These are phyloP conservation scores for Ferdinandea cuprea DNA, from an alignment of 2,888 invertebrate genomes.

Conservation along the genomic window DNA sequence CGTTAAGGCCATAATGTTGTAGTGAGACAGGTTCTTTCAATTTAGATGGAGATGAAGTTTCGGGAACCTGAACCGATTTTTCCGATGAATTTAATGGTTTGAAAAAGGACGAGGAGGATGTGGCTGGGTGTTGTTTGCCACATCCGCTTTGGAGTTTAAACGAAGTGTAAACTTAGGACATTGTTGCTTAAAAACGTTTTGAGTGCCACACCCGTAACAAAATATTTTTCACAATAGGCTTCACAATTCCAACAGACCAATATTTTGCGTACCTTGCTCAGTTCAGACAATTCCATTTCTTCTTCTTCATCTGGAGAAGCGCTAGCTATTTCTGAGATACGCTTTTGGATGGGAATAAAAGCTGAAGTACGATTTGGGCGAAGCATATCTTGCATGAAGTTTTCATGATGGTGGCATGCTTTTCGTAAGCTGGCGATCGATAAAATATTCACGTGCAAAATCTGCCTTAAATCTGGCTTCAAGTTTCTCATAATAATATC, in stretches of 20 bases:
- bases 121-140: neutral
- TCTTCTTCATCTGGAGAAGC: neutral
- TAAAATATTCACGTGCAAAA: neutral
- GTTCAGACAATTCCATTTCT: neutral
- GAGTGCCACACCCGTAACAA: constrained; percentile 8
- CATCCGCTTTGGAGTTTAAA: constrained; percentile 29
- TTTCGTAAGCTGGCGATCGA: neutral
- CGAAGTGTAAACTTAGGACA: constrained; percentile 11
- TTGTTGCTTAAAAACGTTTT: constrained; percentile 19
- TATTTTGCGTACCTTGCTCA: neutral
- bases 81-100: neutral
- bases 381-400: neutral
- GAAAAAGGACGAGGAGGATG: neutral
- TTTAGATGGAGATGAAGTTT: neutral
- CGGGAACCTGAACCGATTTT: neutral
- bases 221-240: neutral
- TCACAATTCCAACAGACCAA: neutral
- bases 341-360: neutral
- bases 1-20: neutral
- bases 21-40: neutral
- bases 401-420: neutral
- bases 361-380: neutral
- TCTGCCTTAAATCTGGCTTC: neutral
- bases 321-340: neutral
- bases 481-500: neutral